These are phyloP conservation scores for Botia almorhae DNA, from an alignment of 2,797 vertebrate species.

Conservation along the genomic window DNA sequence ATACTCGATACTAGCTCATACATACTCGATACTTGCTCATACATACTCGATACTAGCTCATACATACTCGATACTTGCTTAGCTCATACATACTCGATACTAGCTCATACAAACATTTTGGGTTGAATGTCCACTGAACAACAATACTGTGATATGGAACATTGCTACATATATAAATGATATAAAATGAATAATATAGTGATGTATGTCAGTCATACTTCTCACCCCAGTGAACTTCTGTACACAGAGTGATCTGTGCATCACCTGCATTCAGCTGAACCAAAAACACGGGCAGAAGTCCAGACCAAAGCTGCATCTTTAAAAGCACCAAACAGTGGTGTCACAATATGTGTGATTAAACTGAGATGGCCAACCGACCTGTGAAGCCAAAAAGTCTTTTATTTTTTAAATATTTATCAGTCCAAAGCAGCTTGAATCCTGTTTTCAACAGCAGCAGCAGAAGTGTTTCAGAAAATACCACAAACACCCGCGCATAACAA, in stretches of 20 bases:
- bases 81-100: too few relatives aligned
- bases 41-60: too few relatives aligned
- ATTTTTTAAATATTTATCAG: constrained; percentile 68
- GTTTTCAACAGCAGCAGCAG: constrained; percentile 46
- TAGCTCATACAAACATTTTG: neutral
- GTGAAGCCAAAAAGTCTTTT: constrained; percentile 75
- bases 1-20: too few relatives aligned
- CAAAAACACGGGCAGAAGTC: constrained; percentile 65
- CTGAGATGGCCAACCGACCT: constrained; percentile 64
- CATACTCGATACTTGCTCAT: too few relatives aligned
- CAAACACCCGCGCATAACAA: neutral
- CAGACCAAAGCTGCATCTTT: constrained; percentile 72
- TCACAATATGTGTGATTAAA: constrained; percentile 80
- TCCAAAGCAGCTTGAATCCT: constrained; percentile 65
- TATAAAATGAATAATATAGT: too few relatives aligned
- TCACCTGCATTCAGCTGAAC: constrained; percentile 53
- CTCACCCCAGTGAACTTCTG: neutral
- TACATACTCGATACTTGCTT: too few relatives aligned
- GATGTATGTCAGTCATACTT: too few relatives aligned
- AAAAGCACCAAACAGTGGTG: constrained; percentile 71
- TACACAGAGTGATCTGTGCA: neutral
- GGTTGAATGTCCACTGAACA: neutral
- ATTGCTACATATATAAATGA: too few relatives aligned
- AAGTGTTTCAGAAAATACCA: constrained; percentile 33
- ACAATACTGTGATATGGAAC: neutral